A percentile compares a stretch with the other conserved stretches of the same genome.
Conservation (phyloP, 2,113 vertebrate genomes). For the Menura novaehollandiae region DNA sequence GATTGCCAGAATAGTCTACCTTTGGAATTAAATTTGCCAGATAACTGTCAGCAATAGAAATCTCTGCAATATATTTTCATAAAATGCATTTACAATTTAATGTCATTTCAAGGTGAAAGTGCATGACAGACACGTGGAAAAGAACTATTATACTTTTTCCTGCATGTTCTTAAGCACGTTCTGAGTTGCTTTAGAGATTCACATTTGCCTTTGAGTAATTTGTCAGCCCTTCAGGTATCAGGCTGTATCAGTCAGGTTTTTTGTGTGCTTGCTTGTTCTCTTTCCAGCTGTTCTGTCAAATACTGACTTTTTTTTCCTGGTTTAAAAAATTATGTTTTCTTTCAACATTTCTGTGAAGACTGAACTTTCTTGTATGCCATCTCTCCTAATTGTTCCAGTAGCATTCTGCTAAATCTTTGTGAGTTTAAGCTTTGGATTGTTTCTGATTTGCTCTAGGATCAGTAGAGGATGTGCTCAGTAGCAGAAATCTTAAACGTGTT, state of each 20-base stretch:
- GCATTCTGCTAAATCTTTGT: not conserved
- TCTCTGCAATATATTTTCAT: not conserved
- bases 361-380: not conserved
- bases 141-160: not conserved
- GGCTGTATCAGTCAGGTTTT: not conserved
- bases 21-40: not conserved
- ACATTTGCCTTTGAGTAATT: not conserved
- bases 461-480: not conserved
- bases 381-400: not conserved
- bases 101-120: not conserved
- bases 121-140: not conserved
- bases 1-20: not conserved
- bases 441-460: not conserved
- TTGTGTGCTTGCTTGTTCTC: not conserved
- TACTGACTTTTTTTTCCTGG: not conserved
- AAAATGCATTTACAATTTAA: not conserved
- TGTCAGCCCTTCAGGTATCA: not conserved
- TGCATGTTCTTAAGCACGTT: not conserved
- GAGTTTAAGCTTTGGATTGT: not conserved
- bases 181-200: not conserved
- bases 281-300: not conserved
- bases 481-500: not conserved
- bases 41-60: not conserved
- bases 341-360: not conserved
- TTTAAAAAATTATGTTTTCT: not conserved